Evolutionary conservation across 2,797 vertebrate genomes (phyloP).

Genomic region (Erpetoichthys calabaricus): DNA sequence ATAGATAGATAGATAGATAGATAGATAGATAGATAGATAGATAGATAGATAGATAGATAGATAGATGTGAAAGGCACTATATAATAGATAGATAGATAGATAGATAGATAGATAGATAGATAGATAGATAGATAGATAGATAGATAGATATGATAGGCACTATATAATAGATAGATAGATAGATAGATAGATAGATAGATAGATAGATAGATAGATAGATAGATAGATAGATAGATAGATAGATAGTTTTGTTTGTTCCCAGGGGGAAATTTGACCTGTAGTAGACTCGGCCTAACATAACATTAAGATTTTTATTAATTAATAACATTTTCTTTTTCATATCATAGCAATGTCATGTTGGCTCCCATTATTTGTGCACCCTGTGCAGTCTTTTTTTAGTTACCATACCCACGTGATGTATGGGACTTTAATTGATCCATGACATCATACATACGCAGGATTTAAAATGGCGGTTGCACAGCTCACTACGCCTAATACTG

Average conservation of each 20-base stretch:
- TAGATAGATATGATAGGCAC: slow-evolving; percentile 20
- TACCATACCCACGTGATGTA: too few relatives aligned
- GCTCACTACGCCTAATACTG: too few relatives aligned
- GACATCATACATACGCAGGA: too few relatives aligned
- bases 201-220: neutral
- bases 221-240: neutral
- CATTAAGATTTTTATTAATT: too few relatives aligned
- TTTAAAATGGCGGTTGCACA: too few relatives aligned
- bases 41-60: neutral
- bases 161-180: neutral
- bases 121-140: slow-evolving; percentile 20
- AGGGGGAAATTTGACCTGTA: too few relatives aligned
- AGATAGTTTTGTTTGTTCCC: slow-evolving; percentile 2
- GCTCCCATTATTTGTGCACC: too few relatives aligned
- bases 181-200: neutral
- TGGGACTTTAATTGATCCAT: too few relatives aligned
- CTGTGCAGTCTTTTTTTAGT: too few relatives aligned
- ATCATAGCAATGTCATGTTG: too few relatives aligned
- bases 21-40: slow-evolving; percentile 12
- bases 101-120: slow-evolving; percentile 23
- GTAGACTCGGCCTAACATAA: too few relatives aligned
- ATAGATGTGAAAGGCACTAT: slow-evolving; percentile 3
- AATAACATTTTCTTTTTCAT: too few relatives aligned
- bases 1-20: slow-evolving; percentile 22
- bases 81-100: slow-evolving; percentile 21